phyloP scores from a whole-genome alignment of 1,140 invertebrate species.

The Magallana ariakensis region DNA sequence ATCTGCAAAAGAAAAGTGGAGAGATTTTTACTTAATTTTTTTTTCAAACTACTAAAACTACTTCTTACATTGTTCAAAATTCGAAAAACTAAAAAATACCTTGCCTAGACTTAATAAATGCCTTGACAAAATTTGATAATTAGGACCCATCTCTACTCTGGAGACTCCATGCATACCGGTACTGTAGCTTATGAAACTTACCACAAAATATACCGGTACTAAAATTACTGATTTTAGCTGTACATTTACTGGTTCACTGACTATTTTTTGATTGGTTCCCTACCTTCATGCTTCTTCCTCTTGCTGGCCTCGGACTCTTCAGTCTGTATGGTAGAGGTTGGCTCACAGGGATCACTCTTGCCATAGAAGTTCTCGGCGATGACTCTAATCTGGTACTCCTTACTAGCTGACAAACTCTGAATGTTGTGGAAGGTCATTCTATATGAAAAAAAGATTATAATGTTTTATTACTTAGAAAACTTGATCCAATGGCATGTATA shows the following conservation, averaged over 20 bases:
- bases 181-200: no score
- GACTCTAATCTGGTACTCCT: constrained; percentile 97
- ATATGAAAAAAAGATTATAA: background rate
- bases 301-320: constrained; percentile 69
- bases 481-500: background rate
- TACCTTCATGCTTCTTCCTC: constrained; percentile 74
- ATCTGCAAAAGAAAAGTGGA: constrained; percentile 81
- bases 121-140: no score
- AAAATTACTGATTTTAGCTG: background rate
- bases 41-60: no score
- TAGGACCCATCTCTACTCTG: no score
- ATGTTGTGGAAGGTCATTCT: constrained; percentile 79
- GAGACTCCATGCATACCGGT: no score
- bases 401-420: constrained; percentile 81
- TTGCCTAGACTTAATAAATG: no score
- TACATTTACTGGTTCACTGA: background rate
- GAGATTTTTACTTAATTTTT: no score
- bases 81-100: no score
- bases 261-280: background rate
- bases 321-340: constrained; percentile 72
- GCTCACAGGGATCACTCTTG: constrained; percentile 90
- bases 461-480: no score
- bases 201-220: background rate
- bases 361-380: constrained; percentile 99
- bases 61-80: no score